These are phyloP conservation scores for Vanessa tameamea DNA, from an alignment of 1,140 invertebrate genomes.

Conservation along the genomic window DNA sequence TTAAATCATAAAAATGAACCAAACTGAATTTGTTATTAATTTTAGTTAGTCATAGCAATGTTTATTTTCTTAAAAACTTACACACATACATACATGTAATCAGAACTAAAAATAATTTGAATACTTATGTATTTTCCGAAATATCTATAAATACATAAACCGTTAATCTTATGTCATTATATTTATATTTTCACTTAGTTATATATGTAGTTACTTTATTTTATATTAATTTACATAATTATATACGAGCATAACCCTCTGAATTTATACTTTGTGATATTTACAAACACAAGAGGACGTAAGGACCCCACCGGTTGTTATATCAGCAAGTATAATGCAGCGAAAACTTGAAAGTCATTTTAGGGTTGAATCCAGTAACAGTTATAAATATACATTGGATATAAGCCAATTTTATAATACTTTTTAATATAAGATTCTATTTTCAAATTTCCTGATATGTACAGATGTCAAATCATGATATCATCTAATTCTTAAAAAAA, in stretches of 20 bases:
- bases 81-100: no score
- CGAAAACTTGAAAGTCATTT: constrained; percentile 54
- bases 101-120: no score
- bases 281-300: constrained; percentile 63
- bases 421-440: no score
- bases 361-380: constrained; percentile 38
- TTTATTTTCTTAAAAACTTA: no score
- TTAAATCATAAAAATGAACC: not conserved
- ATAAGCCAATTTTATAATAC: not conserved
- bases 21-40: no score
- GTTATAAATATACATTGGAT: not conserved
- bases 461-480: no score
- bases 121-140: no score
- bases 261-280: constrained; percentile 45
- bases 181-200: no score
- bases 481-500: not conserved
- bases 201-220: not conserved
- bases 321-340: constrained; percentile 70
- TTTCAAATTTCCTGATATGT: no score
- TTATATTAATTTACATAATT: constrained; percentile 22
- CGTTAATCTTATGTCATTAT: no score
- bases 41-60: no score
- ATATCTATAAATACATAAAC: no score
- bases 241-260: constrained; percentile 20
- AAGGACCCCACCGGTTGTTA: constrained; percentile 58